These are phyloP conservation scores for Sebastes dallii DNA, from an alignment of 2,797 vertebrate genomes.

Conservation along the genomic window DNA sequence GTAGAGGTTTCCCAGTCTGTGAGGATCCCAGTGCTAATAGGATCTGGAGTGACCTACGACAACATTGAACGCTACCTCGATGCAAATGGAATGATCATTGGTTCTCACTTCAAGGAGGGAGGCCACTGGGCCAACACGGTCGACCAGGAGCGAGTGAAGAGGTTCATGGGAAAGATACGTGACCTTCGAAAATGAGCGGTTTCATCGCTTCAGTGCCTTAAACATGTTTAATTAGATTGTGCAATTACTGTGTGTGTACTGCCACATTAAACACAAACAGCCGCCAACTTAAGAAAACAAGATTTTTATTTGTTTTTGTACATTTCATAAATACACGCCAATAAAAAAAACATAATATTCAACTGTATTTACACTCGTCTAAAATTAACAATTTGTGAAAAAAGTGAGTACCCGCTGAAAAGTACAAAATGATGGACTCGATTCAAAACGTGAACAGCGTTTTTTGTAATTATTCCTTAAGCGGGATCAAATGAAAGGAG, in stretches of 20 bases:
- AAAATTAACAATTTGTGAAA: conserved; percentile 22
- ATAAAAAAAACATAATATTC: conserved; percentile 58
- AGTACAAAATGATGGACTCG: conserved; percentile 31
- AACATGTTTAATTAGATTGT: neutral
- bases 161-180: conserved; percentile 84
- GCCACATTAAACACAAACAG: neutral
- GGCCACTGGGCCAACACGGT: conserved; percentile 86
- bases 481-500: neutral
- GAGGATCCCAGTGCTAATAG: conserved; percentile 87
- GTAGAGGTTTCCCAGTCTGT: conserved; percentile 84
- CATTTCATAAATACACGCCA: conserved; percentile 73
- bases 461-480: conserved; percentile 5
- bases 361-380: conserved; percentile 58
- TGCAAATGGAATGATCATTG: conserved; percentile 86
- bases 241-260: neutral
- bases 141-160: conserved; percentile 80
- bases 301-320: conserved; percentile 65
- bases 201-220: neutral
- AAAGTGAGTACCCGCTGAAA: conserved; percentile 4
- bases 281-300: conserved; percentile 50
- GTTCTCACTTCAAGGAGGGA: conserved; percentile 88
- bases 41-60: conserved; percentile 88
- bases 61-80: conserved; percentile 84
- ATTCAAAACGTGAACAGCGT: conserved; percentile 27
- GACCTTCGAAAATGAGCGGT: conserved; percentile 72